These are phyloP conservation scores for Capitulum mitella DNA, from an alignment of 2,888 invertebrate genomes.

Conservation along the genomic window DNA sequence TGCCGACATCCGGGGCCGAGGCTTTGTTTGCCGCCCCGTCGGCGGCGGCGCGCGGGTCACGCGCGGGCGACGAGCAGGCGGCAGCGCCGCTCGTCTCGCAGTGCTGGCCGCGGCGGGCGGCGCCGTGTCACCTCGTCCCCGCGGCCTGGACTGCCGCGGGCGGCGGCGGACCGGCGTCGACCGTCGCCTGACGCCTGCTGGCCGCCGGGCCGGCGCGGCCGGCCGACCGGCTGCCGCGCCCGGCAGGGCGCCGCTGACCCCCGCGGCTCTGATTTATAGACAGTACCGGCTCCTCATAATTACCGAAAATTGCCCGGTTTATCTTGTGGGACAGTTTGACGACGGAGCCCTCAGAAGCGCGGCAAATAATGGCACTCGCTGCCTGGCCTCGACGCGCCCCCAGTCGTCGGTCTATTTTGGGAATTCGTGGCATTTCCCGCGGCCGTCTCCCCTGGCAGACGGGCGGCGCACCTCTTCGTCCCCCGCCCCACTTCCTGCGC, in stretches of 20 bases:
- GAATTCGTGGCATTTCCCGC: slow-evolving; percentile 1
- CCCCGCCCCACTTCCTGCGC: background rate
- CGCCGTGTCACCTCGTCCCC: no score
- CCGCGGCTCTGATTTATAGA: background rate
- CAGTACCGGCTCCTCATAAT: background rate
- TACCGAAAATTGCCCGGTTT: slow-evolving; percentile 4
- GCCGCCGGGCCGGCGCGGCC: background rate
- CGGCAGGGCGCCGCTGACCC: slow-evolving; percentile 3
- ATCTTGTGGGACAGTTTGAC: slow-evolving; percentile 19
- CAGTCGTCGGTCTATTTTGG: background rate
- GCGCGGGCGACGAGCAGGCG: no score
- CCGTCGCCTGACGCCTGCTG: no score
- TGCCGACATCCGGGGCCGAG: background rate
- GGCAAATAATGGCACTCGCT: background rate
- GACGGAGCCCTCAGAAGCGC: background rate
- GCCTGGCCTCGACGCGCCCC: background rate
- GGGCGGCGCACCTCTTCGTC: background rate
- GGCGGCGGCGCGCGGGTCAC: no score
- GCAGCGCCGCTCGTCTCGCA: no score
- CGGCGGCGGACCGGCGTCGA: background rate
- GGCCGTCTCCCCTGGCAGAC: background rate
- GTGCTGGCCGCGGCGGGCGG: no score
- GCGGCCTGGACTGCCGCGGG: background rate
- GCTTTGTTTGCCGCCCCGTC: background rate
- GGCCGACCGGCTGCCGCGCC: background rate